These are phyloP conservation scores for Megaceryle torquata DNA, from an alignment of 2,113 vertebrate genomes.

Conservation along the genomic window DNA sequence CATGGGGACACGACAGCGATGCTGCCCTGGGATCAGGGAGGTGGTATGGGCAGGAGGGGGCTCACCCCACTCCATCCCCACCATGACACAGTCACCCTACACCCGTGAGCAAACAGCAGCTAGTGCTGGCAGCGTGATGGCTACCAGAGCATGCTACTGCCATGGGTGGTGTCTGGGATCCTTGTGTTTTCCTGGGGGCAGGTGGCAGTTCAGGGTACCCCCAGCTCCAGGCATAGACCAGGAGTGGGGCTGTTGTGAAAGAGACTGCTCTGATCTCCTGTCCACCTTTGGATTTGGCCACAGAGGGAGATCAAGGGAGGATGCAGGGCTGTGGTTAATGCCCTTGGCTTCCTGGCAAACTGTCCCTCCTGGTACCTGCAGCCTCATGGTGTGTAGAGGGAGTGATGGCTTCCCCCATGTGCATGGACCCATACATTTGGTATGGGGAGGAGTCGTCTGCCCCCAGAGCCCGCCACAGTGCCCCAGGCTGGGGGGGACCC, in stretches of 20 bases:
- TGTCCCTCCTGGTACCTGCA: fast-evolving
- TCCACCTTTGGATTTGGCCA: background rate
- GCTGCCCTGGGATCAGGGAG: background rate
- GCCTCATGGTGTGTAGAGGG: background rate
- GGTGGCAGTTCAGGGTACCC: background rate
- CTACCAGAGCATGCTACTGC: background rate
- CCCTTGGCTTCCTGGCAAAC: background rate
- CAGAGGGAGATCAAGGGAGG: background rate
- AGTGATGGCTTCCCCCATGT: fast-evolving
- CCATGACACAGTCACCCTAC: background rate
- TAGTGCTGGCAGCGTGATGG: background rate
- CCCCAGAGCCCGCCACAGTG: background rate
- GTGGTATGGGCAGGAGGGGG: fast-evolving
- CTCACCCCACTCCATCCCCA: background rate
- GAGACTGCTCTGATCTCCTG: conserved; percentile 18
- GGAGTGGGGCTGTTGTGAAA: background rate
- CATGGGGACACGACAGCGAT: fast-evolving
- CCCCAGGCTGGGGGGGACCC: background rate
- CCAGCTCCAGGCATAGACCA: background rate
- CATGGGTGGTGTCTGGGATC: background rate
- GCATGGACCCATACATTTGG: fast-evolving
- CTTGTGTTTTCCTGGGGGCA: fast-evolving
- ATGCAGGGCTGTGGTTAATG: background rate
- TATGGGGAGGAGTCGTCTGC: background rate
- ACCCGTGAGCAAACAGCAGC: background rate